Evolutionary conservation across 37 sponge, comb jelly and placozoan species (phyloP).

Genomic region (Cliona cf. orientalis): DNA sequence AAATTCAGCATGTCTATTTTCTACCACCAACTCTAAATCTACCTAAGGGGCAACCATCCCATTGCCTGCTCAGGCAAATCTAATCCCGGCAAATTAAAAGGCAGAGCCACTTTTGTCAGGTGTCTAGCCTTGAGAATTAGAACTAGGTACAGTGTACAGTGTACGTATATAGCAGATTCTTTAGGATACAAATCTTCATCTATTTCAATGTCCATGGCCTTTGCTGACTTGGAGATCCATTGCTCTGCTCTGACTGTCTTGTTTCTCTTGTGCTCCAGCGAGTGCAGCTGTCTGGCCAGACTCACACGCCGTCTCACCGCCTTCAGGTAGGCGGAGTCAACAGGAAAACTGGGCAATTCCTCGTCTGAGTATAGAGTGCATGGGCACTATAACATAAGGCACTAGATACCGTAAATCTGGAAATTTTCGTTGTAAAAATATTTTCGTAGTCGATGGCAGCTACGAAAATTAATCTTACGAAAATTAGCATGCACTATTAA

Average conservation of each 20-base stretch:
- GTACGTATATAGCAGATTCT: neutral
- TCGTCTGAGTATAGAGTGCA: constrained; percentile 24
- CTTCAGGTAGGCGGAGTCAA: constrained; percentile 53
- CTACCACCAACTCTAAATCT: neutral
- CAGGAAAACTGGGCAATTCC: constrained; percentile 73
- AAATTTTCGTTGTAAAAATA: too few species aligned
- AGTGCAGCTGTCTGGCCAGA: constrained; percentile 67
- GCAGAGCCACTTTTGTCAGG: neutral
- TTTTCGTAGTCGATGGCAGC: too few species aligned
- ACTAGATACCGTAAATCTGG: too few species aligned
- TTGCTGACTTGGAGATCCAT: constrained; percentile 69
- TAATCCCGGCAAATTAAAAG: neutral
- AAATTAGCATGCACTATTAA: too few species aligned
- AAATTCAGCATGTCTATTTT: too few species aligned
- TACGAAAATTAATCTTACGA: too few species aligned
- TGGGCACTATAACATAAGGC: too few species aligned
- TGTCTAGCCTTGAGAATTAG: neutral
- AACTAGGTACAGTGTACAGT: too few species aligned
- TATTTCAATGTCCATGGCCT: constrained; percentile 79
- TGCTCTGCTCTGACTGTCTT: constrained; percentile 15
- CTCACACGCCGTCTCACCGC: constrained; percentile 49
- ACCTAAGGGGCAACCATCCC: neutral
- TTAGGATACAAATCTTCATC: constrained; percentile 69
- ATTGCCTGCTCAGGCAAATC: too few species aligned
- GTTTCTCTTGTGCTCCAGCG: constrained; percentile 14